Percentiles rank a stretch among this genome's conserved stretches.
Evolutionary conservation across 2,888 invertebrate species (phyloP).

Genomic region (Phaedon cochleariae): DNA sequence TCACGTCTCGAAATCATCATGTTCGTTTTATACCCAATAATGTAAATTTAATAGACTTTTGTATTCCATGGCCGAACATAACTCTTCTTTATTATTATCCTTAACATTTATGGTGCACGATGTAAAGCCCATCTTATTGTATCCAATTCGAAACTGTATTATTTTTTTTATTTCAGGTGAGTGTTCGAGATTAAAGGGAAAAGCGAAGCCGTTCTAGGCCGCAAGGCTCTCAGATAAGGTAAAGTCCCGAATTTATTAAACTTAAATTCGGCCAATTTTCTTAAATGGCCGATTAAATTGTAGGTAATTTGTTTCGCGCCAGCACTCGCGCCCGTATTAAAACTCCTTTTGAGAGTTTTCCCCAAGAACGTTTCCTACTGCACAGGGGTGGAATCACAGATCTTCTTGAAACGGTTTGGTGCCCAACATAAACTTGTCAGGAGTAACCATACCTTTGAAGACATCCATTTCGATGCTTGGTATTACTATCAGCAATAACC

Average conservation of each 20-base stretch:
- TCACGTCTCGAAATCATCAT: no score
- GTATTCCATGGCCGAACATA: no score
- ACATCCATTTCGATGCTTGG: no score
- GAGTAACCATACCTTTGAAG: no score
- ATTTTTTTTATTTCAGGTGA: slow-evolving; percentile 58
- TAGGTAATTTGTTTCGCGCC: slow-evolving; percentile 62
- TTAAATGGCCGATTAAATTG: slow-evolving; percentile 62
- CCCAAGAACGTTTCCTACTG: slow-evolving; percentile 44
- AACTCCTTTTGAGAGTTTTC: slow-evolving; percentile 55
- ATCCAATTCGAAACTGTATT: slow-evolving; percentile 50
- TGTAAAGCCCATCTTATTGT: slow-evolving; percentile 34
- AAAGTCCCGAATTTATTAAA: slow-evolving; percentile 62
- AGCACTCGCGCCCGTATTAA: slow-evolving; percentile 55
- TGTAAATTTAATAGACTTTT: no score
- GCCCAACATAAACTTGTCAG: no score
- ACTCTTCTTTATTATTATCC: background rate
- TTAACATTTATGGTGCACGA: slow-evolving; percentile 21
- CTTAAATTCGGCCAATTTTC: slow-evolving; percentile 62
- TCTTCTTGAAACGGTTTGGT: background rate
- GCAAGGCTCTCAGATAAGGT: slow-evolving; percentile 59
- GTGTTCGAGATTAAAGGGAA: slow-evolving; percentile 44
- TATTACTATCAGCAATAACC: no score
- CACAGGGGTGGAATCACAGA: background rate
- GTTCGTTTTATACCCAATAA: no score
- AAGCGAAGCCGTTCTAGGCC: slow-evolving; percentile 44